Percentiles rank a stretch among this genome's conserved stretches.
These are phyloP conservation scores for Cavia porcellus DNA, from an alignment of 2,113 vertebrate species.

Conservation along the genomic window DNA sequence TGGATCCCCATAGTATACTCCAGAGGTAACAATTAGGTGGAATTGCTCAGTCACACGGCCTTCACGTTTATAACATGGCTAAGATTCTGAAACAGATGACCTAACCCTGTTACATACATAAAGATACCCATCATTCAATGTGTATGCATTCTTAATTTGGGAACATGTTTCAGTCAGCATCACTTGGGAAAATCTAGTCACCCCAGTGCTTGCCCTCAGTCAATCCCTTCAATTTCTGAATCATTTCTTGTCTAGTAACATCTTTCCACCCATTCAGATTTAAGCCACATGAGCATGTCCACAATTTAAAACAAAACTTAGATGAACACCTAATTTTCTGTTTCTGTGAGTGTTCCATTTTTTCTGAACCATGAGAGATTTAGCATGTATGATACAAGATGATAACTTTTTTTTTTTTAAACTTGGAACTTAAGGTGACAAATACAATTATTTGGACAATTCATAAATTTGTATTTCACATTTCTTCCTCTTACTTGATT, in stretches of 20 bases:
- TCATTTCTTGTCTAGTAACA: neutral
- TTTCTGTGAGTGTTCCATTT: neutral
- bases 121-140: neutral
- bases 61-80: neutral
- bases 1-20: neutral
- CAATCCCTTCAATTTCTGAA: neutral
- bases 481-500: conserved; percentile 14
- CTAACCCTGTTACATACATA: neutral
- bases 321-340: neutral
- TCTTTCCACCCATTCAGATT: neutral
- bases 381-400: neutral
- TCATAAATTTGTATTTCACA: neutral
- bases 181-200: neutral
- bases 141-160: neutral
- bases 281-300: neutral
- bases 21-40: neutral
- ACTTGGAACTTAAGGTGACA: neutral
- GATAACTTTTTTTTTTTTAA: neutral
- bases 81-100: neutral
- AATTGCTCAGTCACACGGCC: neutral
- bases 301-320: neutral
- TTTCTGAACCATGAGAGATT: neutral
- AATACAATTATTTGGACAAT: neutral
- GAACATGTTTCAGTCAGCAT: neutral
- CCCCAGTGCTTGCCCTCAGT: neutral